These are phyloP conservation scores for Sinotaia quadrata DNA, from an alignment of 2,888 invertebrate genomes.

Conservation along the genomic window DNA sequence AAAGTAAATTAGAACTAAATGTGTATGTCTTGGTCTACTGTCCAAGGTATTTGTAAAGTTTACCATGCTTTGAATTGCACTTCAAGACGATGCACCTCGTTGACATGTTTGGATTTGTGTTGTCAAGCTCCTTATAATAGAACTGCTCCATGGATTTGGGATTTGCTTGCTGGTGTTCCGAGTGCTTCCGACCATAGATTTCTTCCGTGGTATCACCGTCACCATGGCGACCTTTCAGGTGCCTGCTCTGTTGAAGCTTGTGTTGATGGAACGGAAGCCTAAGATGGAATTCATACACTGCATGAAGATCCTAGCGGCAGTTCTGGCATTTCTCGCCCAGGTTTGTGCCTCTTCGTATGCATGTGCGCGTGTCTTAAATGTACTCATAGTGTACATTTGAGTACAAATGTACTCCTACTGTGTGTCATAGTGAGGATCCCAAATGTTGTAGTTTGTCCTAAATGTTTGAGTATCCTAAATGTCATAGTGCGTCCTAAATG, in stretches of 20 bases:
- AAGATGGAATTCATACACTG: constrained; percentile 48
- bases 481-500: too few species aligned
- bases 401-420: too few species aligned
- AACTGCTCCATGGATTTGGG: constrained; percentile 60
- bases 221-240: constrained; percentile 66
- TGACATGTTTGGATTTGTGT: too few species aligned
- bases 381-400: too few species aligned
- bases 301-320: constrained; percentile 43
- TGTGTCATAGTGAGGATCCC: too few species aligned
- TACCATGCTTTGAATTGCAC: neutral
- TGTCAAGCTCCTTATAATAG: constrained; percentile 54
- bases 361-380: too few species aligned
- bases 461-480: too few species aligned
- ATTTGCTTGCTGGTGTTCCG: constrained; percentile 67
- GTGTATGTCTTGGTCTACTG: neutral
- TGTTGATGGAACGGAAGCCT: constrained; percentile 53
- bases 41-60: neutral
- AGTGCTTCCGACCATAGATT: constrained; percentile 65
- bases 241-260: constrained; percentile 66
- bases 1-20: too few species aligned
- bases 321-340: constrained; percentile 57
- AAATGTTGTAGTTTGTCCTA: too few species aligned
- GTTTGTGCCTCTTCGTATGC: too few species aligned
- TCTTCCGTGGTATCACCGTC: constrained; percentile 66
- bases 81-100: too few species aligned